Conservation (phyloP, 1,140 invertebrate species). For the Megathymus violae region DNA sequence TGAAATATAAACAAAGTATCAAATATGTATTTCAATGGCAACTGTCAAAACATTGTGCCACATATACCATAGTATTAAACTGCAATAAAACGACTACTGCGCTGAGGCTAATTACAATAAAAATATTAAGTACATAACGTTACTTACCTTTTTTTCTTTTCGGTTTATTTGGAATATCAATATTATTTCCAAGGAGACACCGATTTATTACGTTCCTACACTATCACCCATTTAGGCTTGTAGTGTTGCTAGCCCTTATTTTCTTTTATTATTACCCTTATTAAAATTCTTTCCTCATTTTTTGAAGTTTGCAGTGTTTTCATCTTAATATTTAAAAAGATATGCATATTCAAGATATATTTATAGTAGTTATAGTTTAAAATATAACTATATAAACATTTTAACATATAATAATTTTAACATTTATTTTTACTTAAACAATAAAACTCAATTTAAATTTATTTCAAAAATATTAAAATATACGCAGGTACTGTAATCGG, state of each 20-base stretch:
- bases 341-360: too few species aligned
- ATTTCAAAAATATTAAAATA: too few species aligned
- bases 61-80: slow-evolving; percentile 54
- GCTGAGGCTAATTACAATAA: not conserved
- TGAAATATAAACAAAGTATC: slow-evolving; percentile 81
- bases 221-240: slow-evolving; percentile 52
- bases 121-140: slow-evolving; percentile 10
- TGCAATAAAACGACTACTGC: not conserved
- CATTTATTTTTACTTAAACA: too few species aligned
- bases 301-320: too few species aligned
- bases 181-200: slow-evolving; percentile 82
- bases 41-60: slow-evolving; percentile 82
- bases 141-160: slow-evolving; percentile 55
- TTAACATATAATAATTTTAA: too few species aligned
- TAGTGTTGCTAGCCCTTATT: slow-evolving; percentile 1
- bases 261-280: not conserved
- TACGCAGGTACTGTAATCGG: too few species aligned
- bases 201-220: slow-evolving; percentile 76
- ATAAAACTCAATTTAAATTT: too few species aligned
- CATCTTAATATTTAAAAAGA: too few species aligned
- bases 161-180: slow-evolving; percentile 67
- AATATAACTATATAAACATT: too few species aligned
- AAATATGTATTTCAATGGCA: slow-evolving; percentile 64
- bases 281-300: not conserved
- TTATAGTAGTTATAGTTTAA: too few species aligned